Evolutionary conservation across 1,140 invertebrate species (phyloP), one percentile per base, ranked within the genome.

Genomic region (Aleiodes sp.): DNA sequence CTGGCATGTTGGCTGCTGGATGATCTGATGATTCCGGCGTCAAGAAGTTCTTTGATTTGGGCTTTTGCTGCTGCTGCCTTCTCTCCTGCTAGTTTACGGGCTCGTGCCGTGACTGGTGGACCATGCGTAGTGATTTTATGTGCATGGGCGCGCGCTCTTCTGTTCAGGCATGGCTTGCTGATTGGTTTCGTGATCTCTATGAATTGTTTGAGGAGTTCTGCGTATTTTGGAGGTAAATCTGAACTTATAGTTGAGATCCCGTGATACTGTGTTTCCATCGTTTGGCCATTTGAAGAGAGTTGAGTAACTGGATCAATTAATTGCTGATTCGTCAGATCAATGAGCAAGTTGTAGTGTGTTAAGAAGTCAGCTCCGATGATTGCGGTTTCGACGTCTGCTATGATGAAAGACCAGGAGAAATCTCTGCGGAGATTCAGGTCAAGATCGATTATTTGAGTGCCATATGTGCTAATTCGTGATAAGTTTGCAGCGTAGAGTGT

Each of bases 1-100:
- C 76, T 78, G n/a, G 82, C 74, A 79, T 79, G 86, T 16, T 76
- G 52, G 65, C 80, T 80, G 31, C 31, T 35, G 10, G 31, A 35
- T 35, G 31, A 10, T 35, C 31, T 35, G 4, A 35, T 35, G 10
- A 35, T 10, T 6, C 31, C 31, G 10, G 10, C 4, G 4, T 35
- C 31, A 6, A 35, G 31, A 4, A 35, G 31, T 10, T 6, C 10
- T 4, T 35, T 35, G 31, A 35, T 35, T 4, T 35, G 4, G 31
- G 61, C 39, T 65, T 73, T 74, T 2, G 73, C 73, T 4, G 65
- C 59, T 16, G 14, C 19, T 6, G 75, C 43, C 31, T 73, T 76
- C 0, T 73, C 71, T 0, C 78, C 75, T n/a, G 70, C 21, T 28
- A 82, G 60, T 4, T 76, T 60, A 0, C 79, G 69, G 3, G 76